Conservation (phyloP, 2,888 invertebrate species). For the Thereva nobilitata region DNA sequence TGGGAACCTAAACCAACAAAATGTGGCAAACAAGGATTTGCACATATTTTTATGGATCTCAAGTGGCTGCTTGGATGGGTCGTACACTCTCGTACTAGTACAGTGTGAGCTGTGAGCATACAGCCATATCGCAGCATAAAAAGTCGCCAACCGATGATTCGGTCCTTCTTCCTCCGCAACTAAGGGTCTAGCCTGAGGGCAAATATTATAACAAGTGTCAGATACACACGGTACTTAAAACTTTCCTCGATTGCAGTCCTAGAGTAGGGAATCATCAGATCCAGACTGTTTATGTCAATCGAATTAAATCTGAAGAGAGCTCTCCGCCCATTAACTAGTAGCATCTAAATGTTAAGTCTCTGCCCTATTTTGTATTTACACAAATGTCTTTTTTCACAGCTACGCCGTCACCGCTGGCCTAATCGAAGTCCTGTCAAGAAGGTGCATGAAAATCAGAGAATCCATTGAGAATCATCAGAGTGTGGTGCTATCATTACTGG, state of each 20-base stretch:
- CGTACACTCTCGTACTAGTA: conserved; percentile 2
- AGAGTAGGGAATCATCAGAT: too few species aligned
- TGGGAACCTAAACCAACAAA: conserved; percentile 34
- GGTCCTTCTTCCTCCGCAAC: too few species aligned
- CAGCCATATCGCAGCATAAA: conserved; percentile 32
- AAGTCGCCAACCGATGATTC: conserved; percentile 8
- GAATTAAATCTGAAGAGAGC: conserved; percentile 28
- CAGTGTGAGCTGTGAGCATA: background rate
- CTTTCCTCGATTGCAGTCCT: conserved; percentile 54
- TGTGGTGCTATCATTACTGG: conserved; percentile 56
- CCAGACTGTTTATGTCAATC: conserved; percentile 34
- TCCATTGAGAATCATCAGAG: conserved; percentile 61
- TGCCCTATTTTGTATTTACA: conserved; percentile 42
- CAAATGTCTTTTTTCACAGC: conserved; percentile 60
- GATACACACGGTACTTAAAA: conserved; percentile 59
- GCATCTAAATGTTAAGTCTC: conserved; percentile 14
- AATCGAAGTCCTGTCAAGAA: conserved; percentile 75
- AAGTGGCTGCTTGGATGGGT: conserved; percentile 31
- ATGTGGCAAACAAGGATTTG: conserved; percentile 37
- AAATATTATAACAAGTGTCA: conserved; percentile 60
- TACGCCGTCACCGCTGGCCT: conserved; percentile 78
- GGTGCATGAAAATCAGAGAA: conserved; percentile 71
- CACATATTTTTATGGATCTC: conserved; percentile 36
- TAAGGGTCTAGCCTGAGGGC: conserved; percentile 27
- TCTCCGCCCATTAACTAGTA: conserved; percentile 7